These are phyloP conservation scores for Platysteira castanea DNA, from an alignment of 2,113 vertebrate species.

Conservation along the genomic window DNA sequence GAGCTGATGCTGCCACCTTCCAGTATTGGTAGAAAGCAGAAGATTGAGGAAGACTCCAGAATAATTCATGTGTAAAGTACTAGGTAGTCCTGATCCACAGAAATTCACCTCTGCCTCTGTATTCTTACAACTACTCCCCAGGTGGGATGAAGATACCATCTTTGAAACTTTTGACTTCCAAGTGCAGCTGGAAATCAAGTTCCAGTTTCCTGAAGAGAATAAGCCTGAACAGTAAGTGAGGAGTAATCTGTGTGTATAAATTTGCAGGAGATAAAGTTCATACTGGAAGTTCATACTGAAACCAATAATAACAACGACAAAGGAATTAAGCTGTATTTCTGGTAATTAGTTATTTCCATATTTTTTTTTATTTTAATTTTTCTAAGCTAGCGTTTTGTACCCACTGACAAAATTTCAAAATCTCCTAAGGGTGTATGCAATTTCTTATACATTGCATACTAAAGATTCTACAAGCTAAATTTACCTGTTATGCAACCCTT, in stretches of 20 bases:
- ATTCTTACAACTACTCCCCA: neutral
- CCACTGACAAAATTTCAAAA: neutral
- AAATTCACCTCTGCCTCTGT: neutral
- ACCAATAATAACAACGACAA: neutral
- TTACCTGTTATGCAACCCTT: slow-evolving; percentile 21
- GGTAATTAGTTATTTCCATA: neutral
- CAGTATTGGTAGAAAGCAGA: neutral
- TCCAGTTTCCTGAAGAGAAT: neutral
- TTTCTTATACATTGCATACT: neutral
- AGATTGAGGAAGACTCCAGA: neutral
- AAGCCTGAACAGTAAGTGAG: neutral
- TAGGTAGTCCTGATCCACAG: neutral
- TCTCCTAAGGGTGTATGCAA: neutral
- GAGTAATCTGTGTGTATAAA: neutral
- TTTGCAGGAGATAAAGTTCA: neutral
- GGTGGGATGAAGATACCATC: neutral
- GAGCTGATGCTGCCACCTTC: neutral
- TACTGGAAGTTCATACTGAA: neutral
- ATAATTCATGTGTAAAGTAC: neutral
- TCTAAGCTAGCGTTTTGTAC: neutral
- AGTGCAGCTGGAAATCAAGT: neutral
- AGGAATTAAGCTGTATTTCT: neutral
- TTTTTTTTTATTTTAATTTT: neutral
- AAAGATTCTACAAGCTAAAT: slow-evolving; percentile 7
- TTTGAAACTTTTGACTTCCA: neutral